Evolutionary conservation across 2,888 invertebrate genomes (phyloP).

Genomic region (Kuschelorhynchus macadamiae): DNA sequence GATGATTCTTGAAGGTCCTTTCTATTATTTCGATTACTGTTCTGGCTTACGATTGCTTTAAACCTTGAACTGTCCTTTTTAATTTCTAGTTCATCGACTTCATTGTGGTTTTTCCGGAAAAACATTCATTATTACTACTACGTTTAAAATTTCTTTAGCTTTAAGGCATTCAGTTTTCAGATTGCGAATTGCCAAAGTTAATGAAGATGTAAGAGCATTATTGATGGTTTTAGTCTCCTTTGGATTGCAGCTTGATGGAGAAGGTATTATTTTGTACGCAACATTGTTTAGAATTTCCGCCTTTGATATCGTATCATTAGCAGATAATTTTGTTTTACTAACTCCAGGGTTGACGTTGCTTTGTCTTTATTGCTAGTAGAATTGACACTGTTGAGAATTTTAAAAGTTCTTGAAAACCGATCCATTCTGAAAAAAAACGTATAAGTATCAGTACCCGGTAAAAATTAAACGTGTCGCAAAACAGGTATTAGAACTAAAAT

Average conservation of each 20-base stretch:
- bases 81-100: conserved; percentile 9
- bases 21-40: conserved; percentile 1
- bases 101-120: not conserved
- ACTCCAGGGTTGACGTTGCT: not conserved
- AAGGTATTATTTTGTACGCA: not conserved
- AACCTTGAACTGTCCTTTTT: conserved; percentile 3
- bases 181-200: conserved; percentile 9
- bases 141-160: conserved; percentile 1
- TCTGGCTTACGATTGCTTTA: conserved; percentile 6
- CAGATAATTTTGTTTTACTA: not conserved
- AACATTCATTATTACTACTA: conserved; percentile 4
- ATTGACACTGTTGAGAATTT: no score
- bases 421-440: no score
- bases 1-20: no score
- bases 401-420: no score
- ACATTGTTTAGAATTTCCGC: conserved; percentile 1
- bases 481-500: no score
- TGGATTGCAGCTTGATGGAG: conserved; percentile 2
- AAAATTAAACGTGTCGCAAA: no score
- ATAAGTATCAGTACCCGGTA: no score
- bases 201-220: conserved; percentile 6
- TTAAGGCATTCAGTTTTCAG: no score
- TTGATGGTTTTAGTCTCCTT: conserved; percentile 1
- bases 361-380: not conserved
- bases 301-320: not conserved